Conservation (phyloP, 2,113 vertebrate species). For the Lophius piscatorius region DNA sequence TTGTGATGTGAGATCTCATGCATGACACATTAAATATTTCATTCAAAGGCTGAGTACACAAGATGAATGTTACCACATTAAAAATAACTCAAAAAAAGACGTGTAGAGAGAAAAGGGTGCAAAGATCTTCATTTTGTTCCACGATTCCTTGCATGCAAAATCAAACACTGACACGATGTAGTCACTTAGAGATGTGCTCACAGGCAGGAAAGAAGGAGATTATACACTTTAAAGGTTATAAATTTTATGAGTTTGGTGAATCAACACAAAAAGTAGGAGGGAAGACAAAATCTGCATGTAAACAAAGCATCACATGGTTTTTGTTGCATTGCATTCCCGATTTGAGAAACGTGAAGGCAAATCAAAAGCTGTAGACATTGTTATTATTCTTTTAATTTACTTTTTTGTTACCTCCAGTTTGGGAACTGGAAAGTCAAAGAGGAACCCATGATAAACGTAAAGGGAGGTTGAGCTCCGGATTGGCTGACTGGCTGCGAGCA, state of each 20-base stretch:
- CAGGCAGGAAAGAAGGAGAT: constrained; percentile 27
- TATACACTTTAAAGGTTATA: constrained; percentile 12
- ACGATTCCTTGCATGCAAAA: constrained; percentile 40
- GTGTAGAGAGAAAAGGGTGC: constrained; percentile 25
- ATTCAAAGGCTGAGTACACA: constrained; percentile 19
- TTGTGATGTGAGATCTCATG: constrained; percentile 29
- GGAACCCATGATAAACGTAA: constrained; percentile 45
- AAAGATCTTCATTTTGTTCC: constrained; percentile 28
- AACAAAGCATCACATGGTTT: constrained; percentile 35
- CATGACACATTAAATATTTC: constrained; percentile 15
- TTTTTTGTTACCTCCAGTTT: constrained; percentile 1
- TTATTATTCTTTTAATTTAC: constrained; percentile 27
- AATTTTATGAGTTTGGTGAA: background rate
- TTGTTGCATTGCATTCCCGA: constrained; percentile 16
- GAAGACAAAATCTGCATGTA: constrained; percentile 20
- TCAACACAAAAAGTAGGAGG: constrained; percentile 30
- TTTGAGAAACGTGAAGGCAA: constrained; percentile 34
- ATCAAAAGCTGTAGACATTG: constrained; percentile 10
- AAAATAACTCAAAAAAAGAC: background rate
- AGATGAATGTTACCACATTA: constrained; percentile 21
- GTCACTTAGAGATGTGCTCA: constrained; percentile 22
- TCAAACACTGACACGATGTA: constrained; percentile 9
- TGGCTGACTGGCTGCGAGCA: constrained; percentile 77
- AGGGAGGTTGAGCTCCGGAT: constrained; percentile 46
- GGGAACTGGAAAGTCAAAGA: constrained; percentile 21